Evolutionary conservation across 2,113 vertebrate genomes (phyloP), one percentile per base, ranked within the genome.

Genomic region (Thomomys bottae): DNA sequence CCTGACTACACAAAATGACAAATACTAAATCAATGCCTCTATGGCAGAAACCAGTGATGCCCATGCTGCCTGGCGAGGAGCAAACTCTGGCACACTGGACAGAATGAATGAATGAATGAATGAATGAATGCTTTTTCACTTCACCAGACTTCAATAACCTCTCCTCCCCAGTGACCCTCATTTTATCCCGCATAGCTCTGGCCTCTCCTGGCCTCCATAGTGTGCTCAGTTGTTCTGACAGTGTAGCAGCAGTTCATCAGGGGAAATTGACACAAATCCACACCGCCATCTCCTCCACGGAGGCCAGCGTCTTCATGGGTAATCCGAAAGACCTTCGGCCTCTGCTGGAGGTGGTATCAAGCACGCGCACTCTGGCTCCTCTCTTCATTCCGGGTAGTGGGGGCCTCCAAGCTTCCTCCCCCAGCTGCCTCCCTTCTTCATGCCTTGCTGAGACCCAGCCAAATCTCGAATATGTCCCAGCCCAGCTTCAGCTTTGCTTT

Each of bases 221-320:
- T 78, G 26, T 18, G 42, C 54, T 38, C n/a, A 67, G 42, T 68
- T 79, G 67, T 59, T 40, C 59, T 81, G 30, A 32, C 45, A 86
- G 68, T 40, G 24, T 70, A 59, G 57, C 30, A n/a, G 23, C 72
- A 34, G 76, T 77, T 81, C 77, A 26, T 67, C 85, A 59, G 82
- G 57, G 38, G n/a, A 89, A 68, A 28, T 76, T 64, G 76, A 68
- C 63, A 77, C 38, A 77, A 34, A 84, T 71, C 67, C 30, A 4
- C 32, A 72, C 72, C 89, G 84, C n/a, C 79, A 90, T 77, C 57
- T 87, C 42, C 54, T 10, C 9, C 26, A 59, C 59, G 78, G 38
- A 84, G 38, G 36, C 72, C n/a, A 38, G 63, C 34, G 38, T 84
- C 89, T 32, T 79, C 72, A 76, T 89, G 90, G 78, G 73, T 61